These are phyloP conservation scores for Eupleurogrammus muticus DNA, from an alignment of 2,797 vertebrate genomes.

Conservation along the genomic window DNA sequence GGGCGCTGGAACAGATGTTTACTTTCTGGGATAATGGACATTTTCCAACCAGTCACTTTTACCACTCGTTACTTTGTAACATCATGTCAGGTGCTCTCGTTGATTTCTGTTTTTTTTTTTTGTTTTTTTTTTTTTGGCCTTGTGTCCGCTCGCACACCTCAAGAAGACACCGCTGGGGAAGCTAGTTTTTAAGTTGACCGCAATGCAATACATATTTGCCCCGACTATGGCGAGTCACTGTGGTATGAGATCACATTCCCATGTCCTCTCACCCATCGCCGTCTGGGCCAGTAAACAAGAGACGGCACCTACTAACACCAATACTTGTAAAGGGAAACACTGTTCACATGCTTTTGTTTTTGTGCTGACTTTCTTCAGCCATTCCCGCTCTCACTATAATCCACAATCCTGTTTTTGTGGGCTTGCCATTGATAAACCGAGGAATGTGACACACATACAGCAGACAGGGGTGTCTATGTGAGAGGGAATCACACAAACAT, in stretches of 20 bases:
- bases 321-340: slow-evolving; percentile 17
- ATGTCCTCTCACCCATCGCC: not conserved
- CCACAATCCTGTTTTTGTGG: slow-evolving; percentile 26
- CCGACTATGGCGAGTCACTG: slow-evolving; percentile 17
- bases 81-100: slow-evolving; percentile 20
- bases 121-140: too few relatives aligned
- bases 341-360: slow-evolving; percentile 32
- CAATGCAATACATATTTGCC: slow-evolving; percentile 20
- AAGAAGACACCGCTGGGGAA: slow-evolving; percentile 41
- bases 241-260: slow-evolving; percentile 18
- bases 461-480: not conserved
- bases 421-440: slow-evolving; percentile 36
- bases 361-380: slow-evolving; percentile 12
- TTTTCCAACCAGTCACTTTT: slow-evolving; percentile 32
- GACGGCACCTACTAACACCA: slow-evolving; percentile 19
- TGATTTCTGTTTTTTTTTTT: slow-evolving; percentile 44
- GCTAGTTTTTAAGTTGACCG: slow-evolving; percentile 36
- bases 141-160: slow-evolving; percentile 14
- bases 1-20: slow-evolving; percentile 31
- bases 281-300: slow-evolving; percentile 2
- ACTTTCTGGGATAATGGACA: slow-evolving; percentile 21
- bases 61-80: slow-evolving; percentile 14
- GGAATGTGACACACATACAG: slow-evolving; percentile 10
- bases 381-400: slow-evolving; percentile 16
- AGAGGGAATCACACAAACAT: slow-evolving; percentile 24